Evolutionary conservation across 92 coral and sea anemone species (phyloP).

Genomic region (Phenganax stokvisi): DNA sequence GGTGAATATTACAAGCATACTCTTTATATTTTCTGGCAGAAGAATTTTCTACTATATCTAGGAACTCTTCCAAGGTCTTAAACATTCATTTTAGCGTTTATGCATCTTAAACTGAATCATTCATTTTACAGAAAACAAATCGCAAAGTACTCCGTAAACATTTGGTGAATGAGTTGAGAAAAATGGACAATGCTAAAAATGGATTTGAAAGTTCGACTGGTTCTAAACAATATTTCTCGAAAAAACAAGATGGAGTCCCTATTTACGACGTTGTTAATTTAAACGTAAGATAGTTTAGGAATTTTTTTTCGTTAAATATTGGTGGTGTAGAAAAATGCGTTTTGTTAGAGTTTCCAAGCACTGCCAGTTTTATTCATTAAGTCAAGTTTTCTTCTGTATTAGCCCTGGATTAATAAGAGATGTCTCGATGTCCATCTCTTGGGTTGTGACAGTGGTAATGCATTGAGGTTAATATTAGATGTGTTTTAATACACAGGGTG

Average conservation of each 20-base stretch:
- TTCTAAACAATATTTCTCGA: conserved; percentile 66
- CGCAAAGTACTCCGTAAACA: conserved; percentile 63
- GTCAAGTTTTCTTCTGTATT: no score
- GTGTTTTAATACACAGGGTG: conserved; percentile 40
- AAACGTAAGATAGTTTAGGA: conserved; percentile 36
- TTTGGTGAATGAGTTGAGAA: conserved; percentile 62
- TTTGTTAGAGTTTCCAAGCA: neutral
- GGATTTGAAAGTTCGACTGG: conserved; percentile 82
- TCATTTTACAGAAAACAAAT: conserved; percentile 57
- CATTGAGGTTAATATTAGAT: neutral
- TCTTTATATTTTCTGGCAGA: no score
- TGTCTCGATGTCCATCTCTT: no score
- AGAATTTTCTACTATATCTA: no score
- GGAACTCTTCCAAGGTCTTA: neutral
- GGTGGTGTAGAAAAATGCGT: neutral
- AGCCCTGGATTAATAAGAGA: no score
- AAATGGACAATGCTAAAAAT: conserved; percentile 73
- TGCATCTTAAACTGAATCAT: neutral
- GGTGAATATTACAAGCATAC: no score
- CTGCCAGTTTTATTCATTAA: neutral
- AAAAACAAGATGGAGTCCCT: conserved; percentile 78
- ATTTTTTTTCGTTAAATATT: neutral
- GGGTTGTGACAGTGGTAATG: neutral
- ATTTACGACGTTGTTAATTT: conserved; percentile 84
- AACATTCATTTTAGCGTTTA: no score